Evolutionary conservation across 2,888 invertebrate genomes (phyloP), one percentile per base, ranked within the genome.

Genomic region (Drosophila mimetica): DNA sequence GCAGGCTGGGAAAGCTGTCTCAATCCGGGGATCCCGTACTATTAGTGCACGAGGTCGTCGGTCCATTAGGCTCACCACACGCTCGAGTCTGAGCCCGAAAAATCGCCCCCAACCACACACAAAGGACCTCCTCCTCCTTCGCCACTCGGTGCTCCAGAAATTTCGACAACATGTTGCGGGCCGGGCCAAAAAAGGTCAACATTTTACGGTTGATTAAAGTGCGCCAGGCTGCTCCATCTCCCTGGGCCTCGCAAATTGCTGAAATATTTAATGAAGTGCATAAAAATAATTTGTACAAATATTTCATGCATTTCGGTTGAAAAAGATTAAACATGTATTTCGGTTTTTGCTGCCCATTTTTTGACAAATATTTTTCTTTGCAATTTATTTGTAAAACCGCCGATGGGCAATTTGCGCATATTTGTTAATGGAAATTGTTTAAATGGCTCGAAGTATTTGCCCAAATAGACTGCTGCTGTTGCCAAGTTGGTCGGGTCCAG

Each of bases 351-450:
- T 57, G 34, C 25, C 71, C 66, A 85, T 80, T 80, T 80, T 85
- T 86, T 84, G 81, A 86, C 86, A 81, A 86, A 81, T 70, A 79
- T 46, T 81, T 86, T 44, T 75, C 74, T 70, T 58, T 73, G 74
- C 65, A 78, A 82, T 75, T 79, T 86, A 82, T 88, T 83, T 86
- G 74, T 67, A 54, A 86, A 88, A 86, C 86, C 89, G 86, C 87
- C 85, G 77, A 85, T 87, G 88, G 86, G 83, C 88, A 89, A 86
- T 76, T 81, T 86, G 74, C 75, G 82, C 78, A 89, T 85, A 88
- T 89, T 90, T 89, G 86, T 89, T 90, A 89, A 89, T 82, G 82
- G 82, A 87, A 89, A 90, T 90, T 90, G 83, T 87, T 90, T 72
- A 89, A 90, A 90, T 90, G 86, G 86, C 69, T 81, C 74, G 71